Evolutionary conservation across 2,797 vertebrate species (phyloP).

Genomic region (Nothura maculosa): DNA sequence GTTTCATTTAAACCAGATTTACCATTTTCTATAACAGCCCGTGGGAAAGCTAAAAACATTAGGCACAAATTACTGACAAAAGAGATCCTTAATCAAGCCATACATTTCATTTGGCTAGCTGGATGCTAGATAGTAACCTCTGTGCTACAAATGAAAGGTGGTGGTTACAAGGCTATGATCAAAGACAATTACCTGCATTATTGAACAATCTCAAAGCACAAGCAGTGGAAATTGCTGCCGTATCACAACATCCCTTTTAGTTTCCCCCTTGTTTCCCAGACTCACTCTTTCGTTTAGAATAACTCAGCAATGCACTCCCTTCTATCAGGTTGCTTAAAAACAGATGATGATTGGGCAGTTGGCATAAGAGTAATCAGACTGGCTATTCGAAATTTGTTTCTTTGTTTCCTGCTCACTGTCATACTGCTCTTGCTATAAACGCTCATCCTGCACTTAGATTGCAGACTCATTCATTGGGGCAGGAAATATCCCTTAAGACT

Average conservation of each 20-base stretch:
- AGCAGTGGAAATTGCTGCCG: not conserved
- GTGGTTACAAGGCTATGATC: constrained; percentile 32
- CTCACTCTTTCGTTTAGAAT: not conserved
- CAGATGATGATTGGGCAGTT: not conserved
- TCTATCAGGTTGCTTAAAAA: not conserved
- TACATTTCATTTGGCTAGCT: constrained; percentile 83
- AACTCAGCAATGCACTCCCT: not conserved
- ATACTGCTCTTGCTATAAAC: not conserved
- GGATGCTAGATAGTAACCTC: constrained; percentile 70
- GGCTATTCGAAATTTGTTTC: not conserved
- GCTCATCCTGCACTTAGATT: not conserved
- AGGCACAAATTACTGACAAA: constrained; percentile 82
- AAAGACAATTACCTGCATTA: constrained; percentile 50
- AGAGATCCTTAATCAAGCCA: constrained; percentile 81
- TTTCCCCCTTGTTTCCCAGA: not conserved
- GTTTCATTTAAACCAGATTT: constrained; percentile 89
- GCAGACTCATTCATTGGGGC: not conserved
- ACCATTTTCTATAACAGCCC: constrained; percentile 84
- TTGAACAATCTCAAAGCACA: constrained; percentile 6
- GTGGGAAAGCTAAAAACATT: constrained; percentile 84
- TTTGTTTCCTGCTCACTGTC: not conserved
- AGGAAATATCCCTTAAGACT: not conserved
- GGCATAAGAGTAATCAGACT: not conserved
- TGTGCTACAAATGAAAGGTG: constrained; percentile 50
- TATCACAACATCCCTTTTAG: not conserved